Conservation (phyloP, 2,888 invertebrate species). For the Dendrolimus houi region DNA sequence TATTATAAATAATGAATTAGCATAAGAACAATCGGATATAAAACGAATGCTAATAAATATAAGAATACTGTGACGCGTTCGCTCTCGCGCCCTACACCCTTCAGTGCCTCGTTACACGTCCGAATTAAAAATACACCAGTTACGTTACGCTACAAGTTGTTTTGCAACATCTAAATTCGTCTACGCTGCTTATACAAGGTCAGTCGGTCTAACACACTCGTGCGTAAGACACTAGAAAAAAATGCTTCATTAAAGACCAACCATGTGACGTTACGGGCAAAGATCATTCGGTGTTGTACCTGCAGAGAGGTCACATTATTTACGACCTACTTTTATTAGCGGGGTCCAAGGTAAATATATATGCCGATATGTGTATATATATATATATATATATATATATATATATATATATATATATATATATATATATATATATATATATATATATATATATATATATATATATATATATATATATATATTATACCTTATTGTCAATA, state of each 20-base stretch:
- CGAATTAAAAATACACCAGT: conserved; percentile 20
- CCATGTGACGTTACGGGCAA: conserved; percentile 40
- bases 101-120: conserved; percentile 39
- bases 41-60: no score
- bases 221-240: conserved; percentile 55
- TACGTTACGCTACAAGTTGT: conserved; percentile 20
- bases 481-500: no score
- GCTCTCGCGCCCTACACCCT: conserved; percentile 30
- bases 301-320: background rate
- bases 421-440: no score
- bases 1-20: no score
- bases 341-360: background rate
- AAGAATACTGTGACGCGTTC: background rate
- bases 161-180: conserved; percentile 38
- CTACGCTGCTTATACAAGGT: conserved; percentile 41
- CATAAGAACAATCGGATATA: no score
- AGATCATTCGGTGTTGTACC: conserved; percentile 18
- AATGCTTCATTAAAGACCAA: conserved; percentile 56
- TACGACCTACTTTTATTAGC: background rate
- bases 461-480: no score
- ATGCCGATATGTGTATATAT: no score
- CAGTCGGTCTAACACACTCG: conserved; percentile 39
- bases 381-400: no score
- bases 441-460: no score
- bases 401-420: no score